Evolutionary conservation across 2,113 vertebrate genomes (phyloP), one percentile per base, ranked within the genome.

Genomic region (Phalacrocorax carbo): DNA sequence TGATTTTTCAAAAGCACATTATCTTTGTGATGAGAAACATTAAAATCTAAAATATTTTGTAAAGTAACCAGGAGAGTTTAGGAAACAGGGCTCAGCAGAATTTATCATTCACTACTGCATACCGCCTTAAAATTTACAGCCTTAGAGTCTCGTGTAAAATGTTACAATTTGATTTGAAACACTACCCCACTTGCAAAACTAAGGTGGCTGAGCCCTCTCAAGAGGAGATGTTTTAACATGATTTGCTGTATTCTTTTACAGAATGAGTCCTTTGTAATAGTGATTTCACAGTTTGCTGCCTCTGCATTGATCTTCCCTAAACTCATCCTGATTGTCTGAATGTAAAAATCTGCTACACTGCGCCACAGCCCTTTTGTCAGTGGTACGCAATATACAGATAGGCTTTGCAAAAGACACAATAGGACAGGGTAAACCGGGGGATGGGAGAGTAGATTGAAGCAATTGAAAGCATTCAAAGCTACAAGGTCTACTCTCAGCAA

Each of bases 211-310:
- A 84, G 49, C 44, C 16, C 29, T 85, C 57, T 81, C 25, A 69
- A 38, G 30, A 55, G 44, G 27, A 89, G 46, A 60, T 29, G 13
- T 82, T 92, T 81, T 92, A 92, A 91, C 42, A 42, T 57, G 25
- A 75, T 90, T 79, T 91, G 36, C 66, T 77, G 30, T 60, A 58
- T 91, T 94, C 58, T 82, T 95, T 82, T 54, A 87, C 20, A 90
- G 55, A 93, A 86, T 36, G 42, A 88, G 57, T 68, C 30, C 54
- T 92, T 92, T 87, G 64, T 78, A 93, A 83, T 13, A 84, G 55
- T 65, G 86, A 51, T 69, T 93, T 95, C 92, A 94, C 62, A 86
- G 57, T 72, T 84, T 96, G 68, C 69, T 90, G 68, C 52, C 49
- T 21, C 27, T 77, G 23, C 55, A 69, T 66, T 65, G n/a, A 82